Evolutionary conservation across 2,888 invertebrate genomes (phyloP).

Genomic region (Julus scandinavius): DNA sequence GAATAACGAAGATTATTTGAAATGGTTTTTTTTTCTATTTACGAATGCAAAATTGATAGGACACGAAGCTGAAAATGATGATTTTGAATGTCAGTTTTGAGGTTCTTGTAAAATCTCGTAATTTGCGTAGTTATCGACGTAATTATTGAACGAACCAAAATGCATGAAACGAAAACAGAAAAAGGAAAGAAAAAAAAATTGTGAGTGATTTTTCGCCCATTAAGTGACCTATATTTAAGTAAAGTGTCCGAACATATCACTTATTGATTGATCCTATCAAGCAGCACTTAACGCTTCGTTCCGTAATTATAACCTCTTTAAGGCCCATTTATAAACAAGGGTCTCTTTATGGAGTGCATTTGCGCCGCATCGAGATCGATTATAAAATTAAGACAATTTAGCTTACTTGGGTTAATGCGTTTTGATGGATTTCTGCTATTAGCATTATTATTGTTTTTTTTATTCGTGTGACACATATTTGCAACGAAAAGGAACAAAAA

Average conservation of each 20-base stretch:
- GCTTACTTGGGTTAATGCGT: conserved; percentile 40
- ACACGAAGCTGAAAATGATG: no score
- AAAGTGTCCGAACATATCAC: conserved; percentile 40
- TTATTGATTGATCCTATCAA: conserved; percentile 45
- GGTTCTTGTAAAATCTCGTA: no score
- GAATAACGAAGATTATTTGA: no score
- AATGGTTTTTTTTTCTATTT: no score
- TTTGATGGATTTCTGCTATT: conserved; percentile 42
- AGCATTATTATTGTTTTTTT: conserved; percentile 39
- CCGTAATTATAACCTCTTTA: conserved; percentile 40
- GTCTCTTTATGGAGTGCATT: conserved; percentile 1
- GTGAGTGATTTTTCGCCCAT: neutral
- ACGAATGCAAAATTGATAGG: no score
- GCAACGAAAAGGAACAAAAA: neutral
- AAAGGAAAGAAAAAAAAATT: neutral
- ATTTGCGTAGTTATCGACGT: no score
- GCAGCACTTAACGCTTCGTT: conserved; percentile 37
- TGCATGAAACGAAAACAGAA: neutral
- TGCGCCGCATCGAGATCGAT: conserved; percentile 15
- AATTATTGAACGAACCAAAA: no score
- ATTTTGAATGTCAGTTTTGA: no score
- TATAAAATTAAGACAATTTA: conserved; percentile 43
- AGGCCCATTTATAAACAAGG: conserved; percentile 38
- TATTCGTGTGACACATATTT: conserved; percentile 2
- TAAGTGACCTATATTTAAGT: conserved; percentile 21